phyloP scores from a whole-genome alignment of 2,888 invertebrate species.

The Oxycera nigricornis region DNA sequence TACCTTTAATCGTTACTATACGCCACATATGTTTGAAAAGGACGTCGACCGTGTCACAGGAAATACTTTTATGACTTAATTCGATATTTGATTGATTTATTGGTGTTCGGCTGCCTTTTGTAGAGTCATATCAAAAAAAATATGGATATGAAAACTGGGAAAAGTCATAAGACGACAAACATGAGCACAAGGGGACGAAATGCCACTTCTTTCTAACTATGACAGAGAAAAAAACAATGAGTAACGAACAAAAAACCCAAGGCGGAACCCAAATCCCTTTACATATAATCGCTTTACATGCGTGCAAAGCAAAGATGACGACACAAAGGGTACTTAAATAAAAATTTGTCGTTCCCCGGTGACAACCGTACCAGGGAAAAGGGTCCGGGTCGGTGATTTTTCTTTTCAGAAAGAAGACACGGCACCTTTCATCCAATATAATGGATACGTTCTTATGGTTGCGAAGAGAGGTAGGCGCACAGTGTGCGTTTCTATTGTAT shows the following conservation, averaged over 20 bases:
- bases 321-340: slow-evolving; percentile 38
- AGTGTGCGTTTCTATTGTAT: not conserved
- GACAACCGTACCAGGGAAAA: not conserved
- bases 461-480: not conserved
- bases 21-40: slow-evolving; percentile 8
- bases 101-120: slow-evolving; percentile 10
- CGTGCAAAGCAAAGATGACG: slow-evolving; percentile 30
- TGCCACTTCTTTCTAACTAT: not conserved
- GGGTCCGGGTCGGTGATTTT: not conserved
- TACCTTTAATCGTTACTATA: not conserved
- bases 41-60: slow-evolving; percentile 21
- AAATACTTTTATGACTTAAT: slow-evolving; percentile 37
- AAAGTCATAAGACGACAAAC: not conserved
- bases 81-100: slow-evolving; percentile 40
- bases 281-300: slow-evolving; percentile 26
- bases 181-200: not conserved
- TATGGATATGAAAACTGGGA: slow-evolving; percentile 16
- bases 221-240: not conserved
- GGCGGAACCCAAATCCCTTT: not conserved
- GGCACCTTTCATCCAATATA: too few relatives aligned
- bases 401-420: not conserved
- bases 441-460: not conserved
- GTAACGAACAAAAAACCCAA: not conserved
- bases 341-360: slow-evolving; percentile 38
- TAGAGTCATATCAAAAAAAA: not conserved